Evolutionary conservation across 2,888 invertebrate species (phyloP), one percentile per base, ranked within the genome.

Genomic region (Scaptomyza reducta): DNA sequence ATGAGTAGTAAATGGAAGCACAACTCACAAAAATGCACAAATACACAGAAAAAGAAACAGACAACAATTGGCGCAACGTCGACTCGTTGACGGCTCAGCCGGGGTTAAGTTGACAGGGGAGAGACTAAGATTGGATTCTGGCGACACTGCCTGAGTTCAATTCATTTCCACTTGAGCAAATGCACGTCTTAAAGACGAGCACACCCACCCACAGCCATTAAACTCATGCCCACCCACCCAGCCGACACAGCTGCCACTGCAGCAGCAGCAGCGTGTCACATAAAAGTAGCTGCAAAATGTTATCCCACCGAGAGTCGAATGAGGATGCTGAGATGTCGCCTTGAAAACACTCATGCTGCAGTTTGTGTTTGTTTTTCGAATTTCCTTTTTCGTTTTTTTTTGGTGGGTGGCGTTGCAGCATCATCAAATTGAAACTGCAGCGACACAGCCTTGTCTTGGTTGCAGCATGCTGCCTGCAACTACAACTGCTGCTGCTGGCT

Each of bases 91-190:
- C 55, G 71, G 76, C 71, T 64, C 63, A 66, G 84, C 67, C 75
- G 85, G 87, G 85, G 84, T 87, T 87, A 85, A 87, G 87, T 79
- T 85, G 87, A 85, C 87, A 82, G 16, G 16, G 2, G 40, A 82
- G 85, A 85, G 79, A 87, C 85, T 79, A 69, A 83, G 87, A 87
- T 83, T 83, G 87, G 85, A 84, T 79, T 84, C 78, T 83, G 74
- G 72, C 72, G 64, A 56, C 57, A 58, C 69, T 74, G 84, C 74
- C 85, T 79, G 77, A 82, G 89, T 89, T 90, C 90, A 85, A 90
- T 88, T 87, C 80, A 89, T 89, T 90, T 89, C 87, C 90, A 90
- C 89, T 90, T 87, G 85, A 89, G 79, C 83, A 89, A 87, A 74
- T 87, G 88, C 87, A 87, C 79, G 84, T 84, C 81, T 80, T 78